phyloP scores from a whole-genome alignment of 2,113 vertebrate species.

The Eublepharis macularius region DNA sequence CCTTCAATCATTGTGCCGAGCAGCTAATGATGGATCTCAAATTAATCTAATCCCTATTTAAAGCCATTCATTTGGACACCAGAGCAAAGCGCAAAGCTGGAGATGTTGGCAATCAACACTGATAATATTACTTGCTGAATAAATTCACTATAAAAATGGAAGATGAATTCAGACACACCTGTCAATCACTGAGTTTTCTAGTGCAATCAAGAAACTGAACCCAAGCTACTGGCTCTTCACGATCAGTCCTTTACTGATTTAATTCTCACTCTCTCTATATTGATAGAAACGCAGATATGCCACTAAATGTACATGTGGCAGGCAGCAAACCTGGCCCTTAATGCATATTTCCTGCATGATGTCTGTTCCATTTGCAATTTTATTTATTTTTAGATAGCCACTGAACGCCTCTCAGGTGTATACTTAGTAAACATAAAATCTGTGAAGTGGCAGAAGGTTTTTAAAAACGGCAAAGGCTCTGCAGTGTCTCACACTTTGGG shows the following conservation, averaged over 20 bases:
- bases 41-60: no score
- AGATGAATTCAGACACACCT: background rate
- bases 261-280: no score
- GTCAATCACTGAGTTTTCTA: background rate
- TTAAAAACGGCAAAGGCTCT: no score
- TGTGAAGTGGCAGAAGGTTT: background rate
- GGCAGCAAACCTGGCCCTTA: no score
- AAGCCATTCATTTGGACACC: background rate
- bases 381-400: no score
- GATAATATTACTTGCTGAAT: background rate
- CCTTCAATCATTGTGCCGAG: no score
- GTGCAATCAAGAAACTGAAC: background rate
- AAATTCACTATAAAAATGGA: background rate
- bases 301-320: no score
- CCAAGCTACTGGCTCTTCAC: background rate
- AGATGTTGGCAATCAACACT: background rate
- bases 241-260: background rate
- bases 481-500: constrained; percentile 53
- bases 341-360: no score
- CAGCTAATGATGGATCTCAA: no score
- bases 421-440: background rate
- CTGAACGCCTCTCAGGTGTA: background rate
- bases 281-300: no score
- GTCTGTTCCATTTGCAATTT: no score
- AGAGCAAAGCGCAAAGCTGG: background rate